Evolutionary conservation across 2,888 invertebrate genomes (phyloP).

Genomic region (Ceratothoa steindachneri): DNA sequence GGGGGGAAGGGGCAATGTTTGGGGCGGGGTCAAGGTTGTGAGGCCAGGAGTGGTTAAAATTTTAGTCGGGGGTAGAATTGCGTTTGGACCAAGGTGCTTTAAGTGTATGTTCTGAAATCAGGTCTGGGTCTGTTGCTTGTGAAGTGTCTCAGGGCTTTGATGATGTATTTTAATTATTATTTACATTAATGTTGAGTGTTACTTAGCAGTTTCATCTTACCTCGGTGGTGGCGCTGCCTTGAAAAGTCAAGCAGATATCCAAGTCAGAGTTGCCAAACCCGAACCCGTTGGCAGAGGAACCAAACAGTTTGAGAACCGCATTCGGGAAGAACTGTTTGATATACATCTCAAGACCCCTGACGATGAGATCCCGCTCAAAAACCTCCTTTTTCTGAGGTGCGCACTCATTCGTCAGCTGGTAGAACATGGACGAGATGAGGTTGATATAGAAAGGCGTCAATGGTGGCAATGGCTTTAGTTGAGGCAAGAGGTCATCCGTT

Average conservation of each 20-base stretch:
- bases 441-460: conserved; percentile 51
- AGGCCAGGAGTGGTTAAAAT: too few species aligned
- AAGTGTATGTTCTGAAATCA: too few species aligned
- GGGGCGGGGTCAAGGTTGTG: too few species aligned
- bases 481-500: conserved; percentile 56
- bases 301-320: conserved; percentile 58
- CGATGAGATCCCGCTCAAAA: conserved; percentile 50
- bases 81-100: too few species aligned
- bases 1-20: too few species aligned
- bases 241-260: conserved; percentile 60
- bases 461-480: conserved; percentile 53
- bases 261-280: conserved; percentile 59
- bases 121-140: too few species aligned
- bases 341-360: conserved; percentile 52
- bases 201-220: too few species aligned
- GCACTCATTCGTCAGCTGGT: conserved; percentile 50
- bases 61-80: too few species aligned
- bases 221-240: conserved; percentile 52
- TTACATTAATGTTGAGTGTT: too few species aligned
- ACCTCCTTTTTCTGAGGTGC: conserved; percentile 49
- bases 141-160: too few species aligned
- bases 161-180: too few species aligned
- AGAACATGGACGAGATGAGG: conserved; percentile 52
- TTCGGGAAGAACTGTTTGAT: conserved; percentile 52
- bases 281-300: conserved; percentile 62